Conservation (phyloP, 2,113 vertebrate genomes). For the Pseudorasbora parva region DNA sequence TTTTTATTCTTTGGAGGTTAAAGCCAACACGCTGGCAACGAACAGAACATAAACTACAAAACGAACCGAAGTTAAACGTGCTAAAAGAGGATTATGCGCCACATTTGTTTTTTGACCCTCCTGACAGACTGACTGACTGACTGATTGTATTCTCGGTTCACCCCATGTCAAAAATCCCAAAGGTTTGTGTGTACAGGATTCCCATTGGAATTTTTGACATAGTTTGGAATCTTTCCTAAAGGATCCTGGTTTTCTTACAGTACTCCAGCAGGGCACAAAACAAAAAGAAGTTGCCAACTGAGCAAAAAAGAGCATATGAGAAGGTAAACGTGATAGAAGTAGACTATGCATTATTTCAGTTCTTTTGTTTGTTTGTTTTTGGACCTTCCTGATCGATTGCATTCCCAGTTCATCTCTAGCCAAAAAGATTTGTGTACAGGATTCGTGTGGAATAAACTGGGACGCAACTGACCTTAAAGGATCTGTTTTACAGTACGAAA, state of each 20-base stretch:
- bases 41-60: constrained; percentile 40
- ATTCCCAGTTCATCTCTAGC: neutral
- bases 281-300: neutral
- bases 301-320: neutral
- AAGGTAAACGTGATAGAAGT: constrained; percentile 13
- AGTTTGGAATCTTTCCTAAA: neutral
- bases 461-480: neutral
- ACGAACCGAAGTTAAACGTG: constrained; percentile 33
- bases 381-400: neutral
- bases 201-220: neutral
- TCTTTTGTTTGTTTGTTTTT: neutral
- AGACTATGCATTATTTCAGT: neutral
- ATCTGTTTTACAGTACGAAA: neutral
- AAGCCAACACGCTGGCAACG: neutral
- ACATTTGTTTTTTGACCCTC: constrained; percentile 12
- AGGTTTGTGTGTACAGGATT: constrained; percentile 15
- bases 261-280: constrained; percentile 22
- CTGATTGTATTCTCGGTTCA: constrained; percentile 39
- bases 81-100: constrained; percentile 26
- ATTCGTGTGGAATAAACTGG: neutral
- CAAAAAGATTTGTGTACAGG: neutral
- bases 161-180: constrained; percentile 20
- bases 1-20: constrained; percentile 18
- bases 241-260: constrained; percentile 19
- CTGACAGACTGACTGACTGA: constrained; percentile 27